Conservation (phyloP, 2,113 vertebrate genomes). For the Scolopax mira region DNA sequence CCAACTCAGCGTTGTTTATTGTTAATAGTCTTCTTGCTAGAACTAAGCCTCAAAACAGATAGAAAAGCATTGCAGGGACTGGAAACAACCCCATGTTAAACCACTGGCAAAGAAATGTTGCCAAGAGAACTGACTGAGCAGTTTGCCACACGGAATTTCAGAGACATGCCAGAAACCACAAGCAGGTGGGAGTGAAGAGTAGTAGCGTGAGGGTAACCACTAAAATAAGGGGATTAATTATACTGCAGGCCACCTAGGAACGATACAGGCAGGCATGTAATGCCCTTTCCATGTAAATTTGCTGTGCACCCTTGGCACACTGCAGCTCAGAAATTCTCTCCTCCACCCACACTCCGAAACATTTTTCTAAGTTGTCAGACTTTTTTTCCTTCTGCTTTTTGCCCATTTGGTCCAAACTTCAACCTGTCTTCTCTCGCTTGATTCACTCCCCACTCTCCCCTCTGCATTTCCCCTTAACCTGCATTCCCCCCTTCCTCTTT, state of each 20-base stretch:
- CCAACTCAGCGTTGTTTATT: neutral
- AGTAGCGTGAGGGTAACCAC: neutral
- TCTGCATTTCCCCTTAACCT: neutral
- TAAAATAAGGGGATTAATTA: neutral
- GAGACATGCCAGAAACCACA: neutral
- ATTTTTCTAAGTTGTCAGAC: neutral
- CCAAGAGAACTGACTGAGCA: neutral
- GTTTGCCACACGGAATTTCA: neutral
- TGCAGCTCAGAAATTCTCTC: neutral
- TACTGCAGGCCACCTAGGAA: neutral
- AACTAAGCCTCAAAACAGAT: neutral
- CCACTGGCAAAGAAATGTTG: neutral
- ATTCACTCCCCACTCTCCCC: neutral
- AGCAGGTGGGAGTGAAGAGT: neutral
- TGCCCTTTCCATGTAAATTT: neutral
- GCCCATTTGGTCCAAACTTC: neutral
- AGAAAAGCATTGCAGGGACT: neutral
- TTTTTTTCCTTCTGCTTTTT: neutral
- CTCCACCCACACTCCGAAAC: neutral
- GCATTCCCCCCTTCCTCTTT: neutral
- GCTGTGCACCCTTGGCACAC: neutral
- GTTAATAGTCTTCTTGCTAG: neutral
- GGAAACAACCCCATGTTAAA: neutral
- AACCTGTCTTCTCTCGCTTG: neutral
- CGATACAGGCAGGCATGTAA: neutral